These are phyloP conservation scores for Coptodon rendalli DNA, from an alignment of 2,113 vertebrate species.

Conservation along the genomic window DNA sequence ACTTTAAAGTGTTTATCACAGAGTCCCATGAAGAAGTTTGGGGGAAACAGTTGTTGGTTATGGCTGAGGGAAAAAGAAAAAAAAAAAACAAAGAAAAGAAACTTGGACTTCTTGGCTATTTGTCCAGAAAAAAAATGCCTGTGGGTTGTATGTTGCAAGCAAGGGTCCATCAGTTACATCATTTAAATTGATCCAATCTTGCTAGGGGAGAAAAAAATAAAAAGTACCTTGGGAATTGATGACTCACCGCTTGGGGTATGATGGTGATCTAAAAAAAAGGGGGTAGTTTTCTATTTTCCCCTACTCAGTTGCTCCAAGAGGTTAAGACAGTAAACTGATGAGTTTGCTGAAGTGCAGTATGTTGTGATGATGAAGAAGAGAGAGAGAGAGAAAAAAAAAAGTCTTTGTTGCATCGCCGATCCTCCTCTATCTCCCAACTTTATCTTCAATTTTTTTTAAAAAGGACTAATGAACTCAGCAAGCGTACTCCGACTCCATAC, in stretches of 20 bases:
- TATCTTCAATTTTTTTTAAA: conserved; percentile 54
- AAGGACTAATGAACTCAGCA: conserved; percentile 52
- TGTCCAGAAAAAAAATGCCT: conserved; percentile 45
- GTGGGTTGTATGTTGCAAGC: conserved; percentile 32
- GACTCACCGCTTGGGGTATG: background rate
- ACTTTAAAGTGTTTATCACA: conserved; percentile 4
- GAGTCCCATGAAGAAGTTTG: conserved; percentile 7
- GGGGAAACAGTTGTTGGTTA: background rate
- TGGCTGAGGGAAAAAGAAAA: background rate
- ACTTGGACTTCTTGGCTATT: background rate
- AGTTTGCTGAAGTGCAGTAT: conserved; percentile 38
- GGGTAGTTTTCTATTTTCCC: background rate
- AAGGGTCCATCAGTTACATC: conserved; percentile 17
- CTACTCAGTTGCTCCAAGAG: background rate
- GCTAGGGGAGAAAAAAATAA: background rate
- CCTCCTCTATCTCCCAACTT: background rate
- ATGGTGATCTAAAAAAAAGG: background rate
- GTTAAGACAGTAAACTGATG: conserved; percentile 9
- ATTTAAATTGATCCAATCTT: conserved; percentile 12
- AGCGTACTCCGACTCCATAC: conserved; percentile 42
- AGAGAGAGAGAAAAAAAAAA: conserved; percentile 1
- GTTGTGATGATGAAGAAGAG: background rate
- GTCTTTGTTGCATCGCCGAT: conserved; percentile 51
- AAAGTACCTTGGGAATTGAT: conserved; percentile 10
- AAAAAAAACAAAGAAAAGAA: background rate